These are phyloP conservation scores for Drosophila triauraria DNA, from an alignment of 1,140 invertebrate genomes.

Conservation along the genomic window DNA sequence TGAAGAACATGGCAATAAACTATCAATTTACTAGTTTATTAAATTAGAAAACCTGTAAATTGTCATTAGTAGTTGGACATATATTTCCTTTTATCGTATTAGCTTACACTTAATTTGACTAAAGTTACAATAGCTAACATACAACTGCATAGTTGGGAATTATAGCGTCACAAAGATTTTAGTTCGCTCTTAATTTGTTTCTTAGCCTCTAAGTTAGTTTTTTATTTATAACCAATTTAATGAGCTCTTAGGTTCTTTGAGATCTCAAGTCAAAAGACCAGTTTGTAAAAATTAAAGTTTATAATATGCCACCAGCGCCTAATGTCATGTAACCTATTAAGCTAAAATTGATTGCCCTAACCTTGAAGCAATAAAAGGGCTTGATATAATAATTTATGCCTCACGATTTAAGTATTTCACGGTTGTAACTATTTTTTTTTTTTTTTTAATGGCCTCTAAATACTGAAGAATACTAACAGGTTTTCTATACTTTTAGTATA, in stretches of 20 bases:
- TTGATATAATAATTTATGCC: not conserved
- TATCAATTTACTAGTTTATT: not conserved
- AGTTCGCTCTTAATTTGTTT: not conserved
- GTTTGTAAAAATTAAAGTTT: not conserved
- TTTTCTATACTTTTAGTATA: too few relatives aligned
- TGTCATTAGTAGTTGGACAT: too few relatives aligned
- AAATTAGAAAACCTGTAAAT: too few relatives aligned
- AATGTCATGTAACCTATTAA: not conserved
- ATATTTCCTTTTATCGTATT: too few relatives aligned
- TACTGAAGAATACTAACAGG: not conserved
- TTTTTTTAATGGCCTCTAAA: not conserved
- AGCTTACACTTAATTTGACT: too few relatives aligned
- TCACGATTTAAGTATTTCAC: not conserved
- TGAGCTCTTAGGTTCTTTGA: not conserved
- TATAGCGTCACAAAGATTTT: not conserved
- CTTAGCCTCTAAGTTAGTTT: not conserved
- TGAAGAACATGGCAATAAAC: too few relatives aligned
- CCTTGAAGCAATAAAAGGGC: not conserved
- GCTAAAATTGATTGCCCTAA: slow-evolving; percentile 1
- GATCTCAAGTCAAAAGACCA: not conserved
- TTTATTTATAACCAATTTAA: not conserved
- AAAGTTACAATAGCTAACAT: too few relatives aligned
- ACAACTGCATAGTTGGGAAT: not conserved
- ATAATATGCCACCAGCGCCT: not conserved
- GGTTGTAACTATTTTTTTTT: not conserved